phyloP scores from a whole-genome alignment of 1,140 invertebrate genomes.

The Zeugodacus cucurbitae region DNA sequence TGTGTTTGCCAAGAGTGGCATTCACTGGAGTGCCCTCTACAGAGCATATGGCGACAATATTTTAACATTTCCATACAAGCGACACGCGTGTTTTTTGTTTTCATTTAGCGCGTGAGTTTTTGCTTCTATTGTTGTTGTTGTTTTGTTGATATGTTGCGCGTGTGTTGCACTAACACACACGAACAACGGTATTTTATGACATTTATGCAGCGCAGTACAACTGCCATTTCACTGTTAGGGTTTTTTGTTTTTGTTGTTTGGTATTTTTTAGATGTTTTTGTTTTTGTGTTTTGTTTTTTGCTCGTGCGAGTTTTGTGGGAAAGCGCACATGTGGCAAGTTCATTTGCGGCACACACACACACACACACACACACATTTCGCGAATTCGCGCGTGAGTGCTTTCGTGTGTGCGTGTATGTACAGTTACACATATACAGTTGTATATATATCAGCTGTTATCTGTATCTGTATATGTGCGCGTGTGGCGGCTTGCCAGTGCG shows the following conservation, averaged over 20 bases:
- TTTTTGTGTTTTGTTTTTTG: background rate
- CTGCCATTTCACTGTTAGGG: background rate
- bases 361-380: background rate
- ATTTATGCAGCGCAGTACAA: background rate
- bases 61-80: background rate
- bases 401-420: background rate
- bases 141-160: too few species aligned
- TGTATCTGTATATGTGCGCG: background rate
- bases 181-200: background rate
- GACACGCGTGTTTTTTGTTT: background rate
- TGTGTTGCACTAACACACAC: too few species aligned
- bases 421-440: background rate
- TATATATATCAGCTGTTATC: background rate
- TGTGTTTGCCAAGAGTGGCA: background rate
- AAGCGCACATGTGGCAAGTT: slow-evolving; percentile 7
- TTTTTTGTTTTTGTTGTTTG: background rate
- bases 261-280: background rate
- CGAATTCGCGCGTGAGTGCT: background rate
- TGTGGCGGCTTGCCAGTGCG: background rate
- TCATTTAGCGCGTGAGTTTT: background rate
- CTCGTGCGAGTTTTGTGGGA: background rate
- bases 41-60: background rate
- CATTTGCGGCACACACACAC: background rate
- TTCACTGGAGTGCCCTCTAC: background rate
- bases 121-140: too few species aligned